Conservation (phyloP, 2,113 vertebrate genomes). For the Dermatemys mawii region DNA sequence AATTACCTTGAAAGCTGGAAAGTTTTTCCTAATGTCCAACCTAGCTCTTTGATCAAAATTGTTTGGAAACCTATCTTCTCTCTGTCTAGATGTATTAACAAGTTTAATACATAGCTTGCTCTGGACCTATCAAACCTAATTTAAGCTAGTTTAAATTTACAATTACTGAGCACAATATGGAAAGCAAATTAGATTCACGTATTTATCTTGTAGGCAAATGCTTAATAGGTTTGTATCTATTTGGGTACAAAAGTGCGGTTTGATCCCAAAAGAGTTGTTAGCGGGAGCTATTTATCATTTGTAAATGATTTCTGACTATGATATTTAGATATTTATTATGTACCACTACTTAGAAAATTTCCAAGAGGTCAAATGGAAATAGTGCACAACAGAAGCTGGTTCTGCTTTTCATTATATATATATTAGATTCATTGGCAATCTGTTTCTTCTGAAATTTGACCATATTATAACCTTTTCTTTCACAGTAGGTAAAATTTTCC, state of each 20-base stretch:
- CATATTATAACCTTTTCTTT: slow-evolving; percentile 60
- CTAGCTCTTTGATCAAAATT: slow-evolving; percentile 12
- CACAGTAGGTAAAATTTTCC: slow-evolving; percentile 60
- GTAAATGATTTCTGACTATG: slow-evolving; percentile 38
- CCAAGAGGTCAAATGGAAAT: slow-evolving; percentile 64
- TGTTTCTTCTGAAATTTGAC: slow-evolving; percentile 67
- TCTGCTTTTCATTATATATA: slow-evolving; percentile 71
- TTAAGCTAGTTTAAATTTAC: slow-evolving; percentile 21
- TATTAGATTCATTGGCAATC: slow-evolving; percentile 67
- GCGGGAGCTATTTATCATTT: slow-evolving; percentile 24
- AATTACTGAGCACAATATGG: neutral
- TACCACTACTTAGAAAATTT: slow-evolving; percentile 45
- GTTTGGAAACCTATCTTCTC: neutral
- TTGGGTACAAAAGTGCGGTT: neutral
- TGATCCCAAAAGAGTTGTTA: slow-evolving; percentile 42
- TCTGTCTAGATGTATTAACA: neutral
- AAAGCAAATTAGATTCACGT: slow-evolving; percentile 64
- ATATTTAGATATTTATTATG: slow-evolving; percentile 63
- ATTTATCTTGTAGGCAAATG: neutral
- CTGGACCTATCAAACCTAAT: slow-evolving; percentile 11
- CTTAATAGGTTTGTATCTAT: slow-evolving; percentile 35
- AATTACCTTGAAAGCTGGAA: no score
- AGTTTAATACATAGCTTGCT: neutral
- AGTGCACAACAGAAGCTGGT: slow-evolving; percentile 58
- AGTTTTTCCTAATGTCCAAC: no score